These are phyloP conservation scores for Nineta flava DNA, from an alignment of 2,888 invertebrate species.

Conservation along the genomic window DNA sequence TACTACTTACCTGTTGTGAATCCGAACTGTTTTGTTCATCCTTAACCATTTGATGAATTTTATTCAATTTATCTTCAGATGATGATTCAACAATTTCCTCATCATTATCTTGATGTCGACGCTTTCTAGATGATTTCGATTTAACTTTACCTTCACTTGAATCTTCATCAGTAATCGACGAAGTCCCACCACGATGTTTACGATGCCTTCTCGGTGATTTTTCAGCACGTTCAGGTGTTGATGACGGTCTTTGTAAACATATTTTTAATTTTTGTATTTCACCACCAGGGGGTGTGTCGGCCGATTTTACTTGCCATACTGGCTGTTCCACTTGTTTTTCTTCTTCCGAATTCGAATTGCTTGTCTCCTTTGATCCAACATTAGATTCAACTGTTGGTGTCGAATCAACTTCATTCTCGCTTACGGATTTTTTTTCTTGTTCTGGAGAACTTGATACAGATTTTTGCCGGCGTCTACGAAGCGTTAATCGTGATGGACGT, in stretches of 20 bases:
- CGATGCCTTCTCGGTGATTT: conserved; percentile 32
- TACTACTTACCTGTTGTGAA: conserved; percentile 3
- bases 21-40: conserved; percentile 1
- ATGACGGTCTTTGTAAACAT: conserved; percentile 40
- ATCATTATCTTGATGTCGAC: conserved; percentile 21
- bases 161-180: conserved; percentile 32
- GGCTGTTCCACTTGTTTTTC: conserved; percentile 27
- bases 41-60: conserved; percentile 18
- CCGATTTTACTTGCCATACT: conserved; percentile 37
- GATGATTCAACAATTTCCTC: conserved; percentile 13
- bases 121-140: conserved; percentile 22
- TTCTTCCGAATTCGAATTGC: conserved; percentile 13
- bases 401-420: conserved; percentile 10
- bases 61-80: conserved; percentile 15
- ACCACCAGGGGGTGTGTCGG: conserved; percentile 33
- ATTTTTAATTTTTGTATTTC: conserved; percentile 49
- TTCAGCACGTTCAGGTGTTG: conserved; percentile 35
- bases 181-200: conserved; percentile 30
- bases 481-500: conserved; percentile 27
- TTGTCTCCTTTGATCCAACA: conserved; percentile 7
- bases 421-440: conserved; percentile 11
- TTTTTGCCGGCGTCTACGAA: conserved; percentile 28
- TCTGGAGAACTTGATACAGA: conserved; percentile 29
- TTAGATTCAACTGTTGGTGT: conserved; percentile 2
- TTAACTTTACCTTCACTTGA: conserved; percentile 28